phyloP scores from a whole-genome alignment of 2,888 invertebrate genomes.

The Athalia circularis region DNA sequence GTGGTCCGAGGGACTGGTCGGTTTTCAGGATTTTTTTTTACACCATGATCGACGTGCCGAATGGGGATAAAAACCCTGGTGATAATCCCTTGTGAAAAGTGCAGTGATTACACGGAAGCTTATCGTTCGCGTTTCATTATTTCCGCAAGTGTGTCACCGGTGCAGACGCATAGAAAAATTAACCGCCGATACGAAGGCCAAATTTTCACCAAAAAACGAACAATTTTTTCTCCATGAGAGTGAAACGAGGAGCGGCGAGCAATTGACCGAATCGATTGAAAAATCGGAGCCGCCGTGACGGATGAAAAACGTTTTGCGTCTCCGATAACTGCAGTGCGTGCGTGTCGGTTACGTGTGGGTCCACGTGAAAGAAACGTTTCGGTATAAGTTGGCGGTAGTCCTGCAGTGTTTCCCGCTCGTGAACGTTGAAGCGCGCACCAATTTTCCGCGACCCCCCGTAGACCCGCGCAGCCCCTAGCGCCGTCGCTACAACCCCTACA shows the following conservation, averaged over 20 bases:
- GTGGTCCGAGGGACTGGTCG: too few relatives aligned
- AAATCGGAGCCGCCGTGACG: neutral
- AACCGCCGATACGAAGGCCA: too few relatives aligned
- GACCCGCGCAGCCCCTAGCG: conserved; percentile 53
- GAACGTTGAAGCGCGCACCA: conserved; percentile 56
- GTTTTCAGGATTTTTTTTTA: neutral
- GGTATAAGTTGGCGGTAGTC: conserved; percentile 54
- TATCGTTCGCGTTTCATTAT: neutral
- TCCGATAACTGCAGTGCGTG: conserved; percentile 22
- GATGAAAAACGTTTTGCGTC: neutral
- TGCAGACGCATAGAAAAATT: too few relatives aligned
- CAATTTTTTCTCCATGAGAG: neutral
- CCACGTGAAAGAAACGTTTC: conserved; percentile 57
- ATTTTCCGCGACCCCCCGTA: conserved; percentile 37
- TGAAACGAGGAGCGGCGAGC: neutral
- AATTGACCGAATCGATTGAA: neutral
- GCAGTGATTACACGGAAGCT: neutral
- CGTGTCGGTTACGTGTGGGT: conserved; percentile 45
- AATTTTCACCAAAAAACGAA: too few relatives aligned
- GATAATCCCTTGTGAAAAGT: conserved; percentile 1
- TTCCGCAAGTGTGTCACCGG: neutral
- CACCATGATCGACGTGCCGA: neutral
- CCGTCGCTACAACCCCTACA: conserved; percentile 70
- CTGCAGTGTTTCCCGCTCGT: conserved; percentile 50
- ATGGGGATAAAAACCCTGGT: neutral